A percentile compares a stretch with the other conserved stretches of the same genome.
phyloP scores from a whole-genome alignment of 2,888 invertebrate genomes.

The Conistra vaccinii region DNA sequence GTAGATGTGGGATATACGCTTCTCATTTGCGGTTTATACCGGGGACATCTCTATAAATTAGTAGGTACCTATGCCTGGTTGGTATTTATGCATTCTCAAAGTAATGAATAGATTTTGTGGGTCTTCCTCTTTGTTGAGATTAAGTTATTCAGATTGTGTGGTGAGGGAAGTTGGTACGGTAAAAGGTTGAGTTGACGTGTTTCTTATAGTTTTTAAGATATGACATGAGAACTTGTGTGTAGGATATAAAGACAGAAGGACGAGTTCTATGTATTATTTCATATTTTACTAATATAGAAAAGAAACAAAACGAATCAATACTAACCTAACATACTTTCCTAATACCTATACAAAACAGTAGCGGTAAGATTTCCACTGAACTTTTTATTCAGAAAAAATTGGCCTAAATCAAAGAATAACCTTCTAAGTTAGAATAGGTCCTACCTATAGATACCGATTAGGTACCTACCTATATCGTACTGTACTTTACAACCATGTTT shows the following conservation, averaged over 20 bases:
- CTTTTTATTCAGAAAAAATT: not conserved
- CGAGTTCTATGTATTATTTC: no score
- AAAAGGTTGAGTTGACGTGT: conserved; percentile 8
- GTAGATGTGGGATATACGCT: conserved; percentile 71
- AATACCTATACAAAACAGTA: not conserved
- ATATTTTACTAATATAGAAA: not conserved
- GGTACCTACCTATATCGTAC: no score
- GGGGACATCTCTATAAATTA: conserved; percentile 65
- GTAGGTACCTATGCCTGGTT: conserved; percentile 38
- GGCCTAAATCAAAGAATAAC: not conserved
- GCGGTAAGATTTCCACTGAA: no score
- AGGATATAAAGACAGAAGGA: not conserved
- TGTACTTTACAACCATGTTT: no score
- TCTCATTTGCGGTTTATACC: conserved; percentile 75
- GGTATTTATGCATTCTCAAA: conserved; percentile 48
- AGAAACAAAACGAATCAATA: not conserved
- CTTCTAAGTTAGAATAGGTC: not conserved
- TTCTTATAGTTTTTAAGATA: not conserved
- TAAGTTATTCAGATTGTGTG: conserved; percentile 40
- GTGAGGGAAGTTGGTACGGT: not conserved
- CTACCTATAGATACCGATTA: not conserved
- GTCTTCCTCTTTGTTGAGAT: conserved; percentile 33
- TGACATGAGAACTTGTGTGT: not conserved
- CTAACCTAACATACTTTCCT: not conserved
- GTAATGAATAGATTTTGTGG: conserved; percentile 47